Evolutionary conservation across 2,888 invertebrate genomes (phyloP), one percentile per base, ranked within the genome.

Genomic region (Erpobdella octoculata): DNA sequence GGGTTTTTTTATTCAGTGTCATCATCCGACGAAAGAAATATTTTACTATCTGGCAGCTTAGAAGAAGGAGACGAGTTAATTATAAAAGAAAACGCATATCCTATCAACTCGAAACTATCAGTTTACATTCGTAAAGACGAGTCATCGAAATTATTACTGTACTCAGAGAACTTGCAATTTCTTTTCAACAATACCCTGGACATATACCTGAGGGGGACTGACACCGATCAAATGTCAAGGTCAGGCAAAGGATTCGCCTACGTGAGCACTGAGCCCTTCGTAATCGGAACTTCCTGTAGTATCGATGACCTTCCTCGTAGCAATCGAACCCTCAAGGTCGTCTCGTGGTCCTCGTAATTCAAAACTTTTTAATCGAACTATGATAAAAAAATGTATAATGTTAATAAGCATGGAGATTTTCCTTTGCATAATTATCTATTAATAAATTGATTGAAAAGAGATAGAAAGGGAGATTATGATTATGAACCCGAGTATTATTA

Each of bases 171-270:
- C 28, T 15, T 53, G 53, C 21, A 53, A 21, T 25, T 25, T 8
- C 53, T 53, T 28, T 28, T 53, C 12, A 3, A 53, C 21, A 8
- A 21, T n/a, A 21, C 21, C 8, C 21, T 15, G 1, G 53, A 53
- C 21, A 21, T 53, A 8, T 53, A 5, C 8, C 53, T 53, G 8
- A 53, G 53, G 21, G 53, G 53, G 1, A 5, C 53, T 25, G 53
- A 28, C 21, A 8, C n/a, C 12, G 53, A 28, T 28, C 1, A 6
- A 28, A 53, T 1, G 6, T 9, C 12, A 8, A 28, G 6, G 21
- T n/a, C 53, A 9, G n/a, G n/a, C n/a, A n/a, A n/a, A n/a, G 53
- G 53, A 53, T 53, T 53, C 28, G 53, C 53, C 28, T 53, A 53
- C 53, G 53, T 53, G 21, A 53, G 53, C 53, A 53, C 8, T 15